A percentile compares a stretch with the other conserved stretches of the same genome.
phyloP scores from a whole-genome alignment of 2,113 vertebrate genomes.

The Lanius ludovicianus region DNA sequence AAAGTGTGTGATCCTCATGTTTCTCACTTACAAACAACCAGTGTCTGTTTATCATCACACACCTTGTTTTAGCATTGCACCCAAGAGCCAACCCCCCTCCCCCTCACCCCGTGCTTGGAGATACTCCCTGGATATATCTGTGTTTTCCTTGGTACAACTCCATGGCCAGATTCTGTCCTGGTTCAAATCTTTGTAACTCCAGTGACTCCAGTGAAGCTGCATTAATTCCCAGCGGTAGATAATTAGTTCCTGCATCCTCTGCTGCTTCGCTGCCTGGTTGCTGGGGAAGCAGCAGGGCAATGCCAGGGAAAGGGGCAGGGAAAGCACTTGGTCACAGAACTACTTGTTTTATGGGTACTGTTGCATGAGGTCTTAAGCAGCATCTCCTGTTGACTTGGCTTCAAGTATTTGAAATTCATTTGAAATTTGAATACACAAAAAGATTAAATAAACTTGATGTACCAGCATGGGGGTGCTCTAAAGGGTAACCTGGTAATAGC shows the following conservation, averaged over 20 bases:
- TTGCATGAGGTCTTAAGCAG: background rate
- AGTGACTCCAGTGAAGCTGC: background rate
- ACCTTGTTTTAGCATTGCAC: background rate
- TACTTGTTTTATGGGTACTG: background rate
- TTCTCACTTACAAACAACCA: background rate
- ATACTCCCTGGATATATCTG: background rate
- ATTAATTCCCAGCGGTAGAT: background rate
- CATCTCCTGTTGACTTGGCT: background rate
- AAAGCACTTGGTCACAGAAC: background rate
- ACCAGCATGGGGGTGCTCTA: background rate
- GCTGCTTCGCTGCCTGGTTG: background rate
- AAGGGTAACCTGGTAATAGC: background rate
- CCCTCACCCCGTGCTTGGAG: background rate
- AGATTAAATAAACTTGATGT: background rate
- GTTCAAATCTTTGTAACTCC: background rate
- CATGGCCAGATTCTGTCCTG: background rate
- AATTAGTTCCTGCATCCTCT: background rate
- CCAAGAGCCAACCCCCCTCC: background rate
- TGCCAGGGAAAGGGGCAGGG: background rate
- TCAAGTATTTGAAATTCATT: background rate
- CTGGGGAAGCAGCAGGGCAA: background rate
- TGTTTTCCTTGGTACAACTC: background rate
- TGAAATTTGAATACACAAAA: background rate
- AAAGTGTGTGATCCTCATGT: background rate
- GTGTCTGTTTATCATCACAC: accelerated